A percentile compares a stretch with the other conserved stretches of the same genome.
Conservation (phyloP, 2,113 vertebrate genomes). For the Natator depressus region DNA sequence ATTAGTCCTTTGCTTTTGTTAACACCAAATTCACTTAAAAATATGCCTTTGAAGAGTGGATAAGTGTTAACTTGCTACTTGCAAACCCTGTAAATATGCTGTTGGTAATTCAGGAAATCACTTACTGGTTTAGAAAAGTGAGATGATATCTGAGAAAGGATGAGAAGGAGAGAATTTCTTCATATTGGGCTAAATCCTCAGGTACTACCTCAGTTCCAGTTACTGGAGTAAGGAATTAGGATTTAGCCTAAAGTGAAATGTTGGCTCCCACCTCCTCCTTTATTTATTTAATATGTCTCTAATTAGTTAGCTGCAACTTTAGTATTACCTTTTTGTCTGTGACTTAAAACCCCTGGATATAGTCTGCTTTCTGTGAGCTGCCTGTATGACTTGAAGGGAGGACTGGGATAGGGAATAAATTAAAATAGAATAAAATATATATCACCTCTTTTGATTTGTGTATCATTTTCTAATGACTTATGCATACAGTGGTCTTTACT, state of each 20-base stretch:
- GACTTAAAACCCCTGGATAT: neutral
- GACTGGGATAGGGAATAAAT: neutral
- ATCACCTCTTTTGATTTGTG: neutral
- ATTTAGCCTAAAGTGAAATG: neutral
- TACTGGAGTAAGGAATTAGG: neutral
- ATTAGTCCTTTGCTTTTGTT: neutral
- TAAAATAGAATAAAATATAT: neutral
- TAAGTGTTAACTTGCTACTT: neutral
- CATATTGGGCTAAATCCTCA: neutral
- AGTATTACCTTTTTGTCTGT: neutral
- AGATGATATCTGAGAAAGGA: neutral
- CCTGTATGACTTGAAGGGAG: neutral
- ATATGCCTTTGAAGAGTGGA: constrained; percentile 5
- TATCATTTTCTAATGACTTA: neutral
- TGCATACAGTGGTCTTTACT: neutral
- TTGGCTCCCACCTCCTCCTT: neutral
- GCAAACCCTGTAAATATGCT: neutral
- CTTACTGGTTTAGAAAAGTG: neutral
- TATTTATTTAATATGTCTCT: neutral
- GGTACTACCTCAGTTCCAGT: constrained; percentile 2
- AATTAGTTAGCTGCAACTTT: neutral
- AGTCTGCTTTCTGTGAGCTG: neutral
- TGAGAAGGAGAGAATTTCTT: neutral
- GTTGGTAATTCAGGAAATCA: neutral
- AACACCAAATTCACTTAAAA: constrained; percentile 10